phyloP scores from a whole-genome alignment of 2,888 invertebrate species.

The Melanostoma mellinum region DNA sequence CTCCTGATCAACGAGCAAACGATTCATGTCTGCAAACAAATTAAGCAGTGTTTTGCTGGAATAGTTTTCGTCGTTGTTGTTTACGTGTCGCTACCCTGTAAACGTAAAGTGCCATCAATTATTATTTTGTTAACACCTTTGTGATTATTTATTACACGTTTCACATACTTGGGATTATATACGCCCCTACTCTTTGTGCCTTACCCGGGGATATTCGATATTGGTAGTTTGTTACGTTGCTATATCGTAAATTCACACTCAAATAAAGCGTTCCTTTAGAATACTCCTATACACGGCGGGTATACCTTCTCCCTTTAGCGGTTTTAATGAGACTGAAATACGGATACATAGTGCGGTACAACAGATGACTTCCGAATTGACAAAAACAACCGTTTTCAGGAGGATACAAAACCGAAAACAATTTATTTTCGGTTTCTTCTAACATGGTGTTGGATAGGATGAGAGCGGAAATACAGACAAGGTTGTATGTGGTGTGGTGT shows the following conservation, averaged over 20 bases:
- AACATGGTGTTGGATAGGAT: not conserved
- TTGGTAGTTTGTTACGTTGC: slow-evolving; percentile 40
- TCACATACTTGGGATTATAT: slow-evolving; percentile 26
- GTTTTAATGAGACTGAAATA: slow-evolving; percentile 57
- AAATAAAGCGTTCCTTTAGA: slow-evolving; percentile 12
- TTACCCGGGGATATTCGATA: slow-evolving; percentile 30
- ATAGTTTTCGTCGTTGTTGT: slow-evolving; percentile 51
- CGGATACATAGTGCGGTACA: slow-evolving; percentile 15
- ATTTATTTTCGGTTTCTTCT: slow-evolving; percentile 49
- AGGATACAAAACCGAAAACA: slow-evolving; percentile 52
- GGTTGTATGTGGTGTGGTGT: slow-evolving; percentile 2
- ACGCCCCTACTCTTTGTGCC: not conserved
- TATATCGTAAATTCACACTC: not conserved
- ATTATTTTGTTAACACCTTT: slow-evolving; percentile 71
- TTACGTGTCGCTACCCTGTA: slow-evolving; percentile 46
- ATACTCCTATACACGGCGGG: slow-evolving; percentile 5
- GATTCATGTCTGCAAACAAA: slow-evolving; percentile 63
- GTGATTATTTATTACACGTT: slow-evolving; percentile 68
- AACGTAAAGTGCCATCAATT: slow-evolving; percentile 64
- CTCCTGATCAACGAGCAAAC: slow-evolving; percentile 10
- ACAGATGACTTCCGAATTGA: slow-evolving; percentile 25
- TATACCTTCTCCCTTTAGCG: slow-evolving; percentile 14
- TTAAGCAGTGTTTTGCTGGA: slow-evolving; percentile 62
- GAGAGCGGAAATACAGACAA: slow-evolving; percentile 5
- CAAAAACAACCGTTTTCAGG: slow-evolving; percentile 45